Conservation (phyloP, 2,113 vertebrate species). For the Maylandia zebra region DNA sequence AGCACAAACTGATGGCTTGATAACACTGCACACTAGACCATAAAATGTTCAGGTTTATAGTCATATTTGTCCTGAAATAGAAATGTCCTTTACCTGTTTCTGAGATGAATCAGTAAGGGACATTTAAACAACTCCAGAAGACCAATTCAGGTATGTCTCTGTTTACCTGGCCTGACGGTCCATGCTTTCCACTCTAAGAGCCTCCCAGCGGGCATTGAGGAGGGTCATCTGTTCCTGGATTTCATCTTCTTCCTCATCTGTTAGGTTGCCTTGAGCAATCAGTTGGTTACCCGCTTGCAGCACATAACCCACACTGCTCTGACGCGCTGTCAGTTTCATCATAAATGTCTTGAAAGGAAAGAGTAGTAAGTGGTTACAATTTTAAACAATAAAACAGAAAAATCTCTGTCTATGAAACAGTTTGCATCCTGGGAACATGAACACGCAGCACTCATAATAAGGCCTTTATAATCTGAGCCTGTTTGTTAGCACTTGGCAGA, state of each 20-base stretch:
- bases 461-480: background rate
- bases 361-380: background rate
- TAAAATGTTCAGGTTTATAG: background rate
- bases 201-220: slow-evolving; percentile 93
- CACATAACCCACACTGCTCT: slow-evolving; percentile 94
- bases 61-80: background rate
- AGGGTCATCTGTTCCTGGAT: slow-evolving; percentile 95
- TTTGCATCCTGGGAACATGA: background rate
- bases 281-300: slow-evolving; percentile 93
- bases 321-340: slow-evolving; percentile 96
- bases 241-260: slow-evolving; percentile 90
- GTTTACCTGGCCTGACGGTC: slow-evolving; percentile 88
- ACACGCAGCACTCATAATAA: background rate
- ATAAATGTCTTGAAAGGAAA: slow-evolving; percentile 78
- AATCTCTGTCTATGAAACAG: background rate
- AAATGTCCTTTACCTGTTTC: background rate
- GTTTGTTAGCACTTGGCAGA: background rate
- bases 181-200: slow-evolving; percentile 92
- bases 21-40: background rate
- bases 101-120: background rate
- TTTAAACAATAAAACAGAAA: background rate
- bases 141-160: background rate
- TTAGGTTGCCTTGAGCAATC: slow-evolving; percentile 86
- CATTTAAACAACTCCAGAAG: background rate
- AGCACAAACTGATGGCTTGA: background rate